Base-by-base conservation (phyloP, 2,888 invertebrate species). In the Caenorhabditis sp. region DNA sequence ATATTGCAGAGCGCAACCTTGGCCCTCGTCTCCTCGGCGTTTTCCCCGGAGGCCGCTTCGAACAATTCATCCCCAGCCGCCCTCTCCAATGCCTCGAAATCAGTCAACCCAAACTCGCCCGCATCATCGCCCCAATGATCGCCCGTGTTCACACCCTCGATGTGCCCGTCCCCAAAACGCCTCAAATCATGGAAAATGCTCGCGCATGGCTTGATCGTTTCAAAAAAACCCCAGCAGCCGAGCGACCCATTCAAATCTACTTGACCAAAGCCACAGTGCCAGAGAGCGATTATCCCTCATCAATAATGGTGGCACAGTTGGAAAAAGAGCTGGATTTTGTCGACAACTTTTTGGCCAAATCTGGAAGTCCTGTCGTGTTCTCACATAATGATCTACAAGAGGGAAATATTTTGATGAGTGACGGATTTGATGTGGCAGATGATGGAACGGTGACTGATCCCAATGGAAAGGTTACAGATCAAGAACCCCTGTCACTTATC, bases 11-110 rank as follows among this genome's bases (percentile, higher is more conserved):
- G 63, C 61, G 96, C 71, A 91, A 93, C 61, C 91, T 97, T 50
- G 97, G 97, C 0, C 97, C 97, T 0, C 93, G 93, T 87, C 90
- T 97, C 10, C 93, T 94, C 88, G 97, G 97, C 0, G 93, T 97
- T 31, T 97, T 97, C 89, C 94, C 95, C 1, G 95, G 94, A 0
- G 95, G 97, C 0, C 91, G 97, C 26, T 83, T 83, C 64, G 83
- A 83, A 59, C 77, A 83, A 66, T 83, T 77, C 65, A 88, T 91
- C 54, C 89, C 95, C 92, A 95, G 96, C 10, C 91, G 94, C 36
- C 91, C 94, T 0, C 90, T 97, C 38, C 89, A 91, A 14, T 94
- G 93, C 14, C 90, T 90, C 21, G 96, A 97, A 88, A 89, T 97
- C 27, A 91, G 92, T 0, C 92, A 94, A 83, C 92, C 92, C 0